Conservation (phyloP, 2,113 vertebrate genomes). For the Glaucidium brasilianum region DNA sequence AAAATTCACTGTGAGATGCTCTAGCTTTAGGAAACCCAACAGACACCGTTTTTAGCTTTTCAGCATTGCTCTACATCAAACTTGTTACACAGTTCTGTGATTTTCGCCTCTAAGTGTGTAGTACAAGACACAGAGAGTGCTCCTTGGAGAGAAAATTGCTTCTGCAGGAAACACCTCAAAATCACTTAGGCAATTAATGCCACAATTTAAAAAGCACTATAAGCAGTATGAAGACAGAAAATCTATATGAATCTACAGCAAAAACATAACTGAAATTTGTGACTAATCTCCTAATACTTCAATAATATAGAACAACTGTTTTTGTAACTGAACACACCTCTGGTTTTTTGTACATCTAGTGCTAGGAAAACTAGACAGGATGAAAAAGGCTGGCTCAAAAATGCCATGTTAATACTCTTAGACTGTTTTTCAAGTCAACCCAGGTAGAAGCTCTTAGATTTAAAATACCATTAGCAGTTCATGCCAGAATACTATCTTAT, state of each 20-base stretch:
- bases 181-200: not conserved
- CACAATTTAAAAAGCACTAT: not conserved
- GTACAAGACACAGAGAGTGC: not conserved
- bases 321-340: not conserved
- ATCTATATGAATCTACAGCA: not conserved
- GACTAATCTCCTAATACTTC: not conserved
- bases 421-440: not conserved
- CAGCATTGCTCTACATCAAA: not conserved
- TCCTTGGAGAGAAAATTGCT: not conserved
- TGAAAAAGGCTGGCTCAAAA: not conserved
- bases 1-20: not conserved
- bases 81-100: rapidly evolving
- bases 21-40: not conserved
- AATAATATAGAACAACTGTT: not conserved
- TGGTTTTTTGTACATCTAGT: not conserved
- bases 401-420: not conserved
- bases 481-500: not conserved
- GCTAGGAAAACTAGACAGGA: not conserved
- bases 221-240: not conserved
- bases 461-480: not conserved
- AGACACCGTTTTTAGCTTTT: not conserved
- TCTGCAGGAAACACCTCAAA: not conserved
- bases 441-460: not conserved
- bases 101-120: not conserved
- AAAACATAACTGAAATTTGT: not conserved